Evolutionary conservation across 2,888 invertebrate species (phyloP).

Genomic region (Lymantria monacha): DNA sequence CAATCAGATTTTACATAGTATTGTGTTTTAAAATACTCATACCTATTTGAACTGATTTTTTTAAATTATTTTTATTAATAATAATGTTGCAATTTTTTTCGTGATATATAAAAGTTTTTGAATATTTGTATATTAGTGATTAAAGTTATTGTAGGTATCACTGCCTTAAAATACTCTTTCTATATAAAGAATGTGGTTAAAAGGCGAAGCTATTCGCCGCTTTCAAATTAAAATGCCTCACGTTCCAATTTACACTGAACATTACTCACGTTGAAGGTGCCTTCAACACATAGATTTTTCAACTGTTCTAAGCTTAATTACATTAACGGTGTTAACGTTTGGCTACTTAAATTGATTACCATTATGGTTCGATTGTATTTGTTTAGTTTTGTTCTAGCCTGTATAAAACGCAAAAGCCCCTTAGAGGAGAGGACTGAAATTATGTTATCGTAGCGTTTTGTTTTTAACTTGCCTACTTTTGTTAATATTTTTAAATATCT

Average conservation of each 20-base stretch:
- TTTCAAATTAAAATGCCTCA: slow-evolving; percentile 29
- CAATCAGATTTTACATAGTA: no score
- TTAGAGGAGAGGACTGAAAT: no score
- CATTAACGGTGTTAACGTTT: not conserved
- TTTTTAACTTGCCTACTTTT: no score
- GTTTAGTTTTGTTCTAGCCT: no score
- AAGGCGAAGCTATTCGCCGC: slow-evolving; percentile 18
- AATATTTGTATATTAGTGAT: no score
- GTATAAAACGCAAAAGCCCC: no score
- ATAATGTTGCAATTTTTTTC: no score
- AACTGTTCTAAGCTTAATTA: slow-evolving; percentile 3
- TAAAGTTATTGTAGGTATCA: no score
- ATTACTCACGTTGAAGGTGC: slow-evolving; percentile 16
- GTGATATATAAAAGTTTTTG: no score
- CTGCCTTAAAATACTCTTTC: no score
- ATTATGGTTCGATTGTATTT: not conserved
- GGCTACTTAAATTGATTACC: not conserved
- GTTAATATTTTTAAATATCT: no score
- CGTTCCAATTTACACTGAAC: slow-evolving; percentile 21
- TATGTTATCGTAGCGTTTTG: no score
- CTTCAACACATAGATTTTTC: slow-evolving; percentile 10
- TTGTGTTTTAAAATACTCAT: not conserved
- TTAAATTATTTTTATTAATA: not conserved
- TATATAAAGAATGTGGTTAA: slow-evolving; percentile 8
- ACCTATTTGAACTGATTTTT: slow-evolving; percentile 1